phyloP scores from a whole-genome alignment of 2,797 vertebrate genomes.

The Pelobates cultripes region DNA sequence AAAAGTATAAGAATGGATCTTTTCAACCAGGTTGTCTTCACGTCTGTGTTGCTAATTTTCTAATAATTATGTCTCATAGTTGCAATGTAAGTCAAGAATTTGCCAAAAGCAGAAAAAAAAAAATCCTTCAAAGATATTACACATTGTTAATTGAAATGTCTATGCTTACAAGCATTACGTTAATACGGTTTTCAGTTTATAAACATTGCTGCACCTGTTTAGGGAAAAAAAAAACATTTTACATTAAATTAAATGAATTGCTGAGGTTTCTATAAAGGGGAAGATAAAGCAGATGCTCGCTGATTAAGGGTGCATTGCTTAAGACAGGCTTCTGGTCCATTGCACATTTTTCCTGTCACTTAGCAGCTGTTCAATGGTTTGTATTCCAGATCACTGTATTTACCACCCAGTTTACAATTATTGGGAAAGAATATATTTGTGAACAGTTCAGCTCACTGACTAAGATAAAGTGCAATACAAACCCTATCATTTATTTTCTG shows the following conservation, averaged over 20 bases:
- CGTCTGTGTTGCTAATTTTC: constrained; percentile 52
- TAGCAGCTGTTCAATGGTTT: constrained; percentile 66
- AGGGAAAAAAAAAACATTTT: constrained; percentile 51
- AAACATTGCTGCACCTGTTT: constrained; percentile 64
- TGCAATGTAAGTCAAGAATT: constrained; percentile 49
- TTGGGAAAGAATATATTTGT: constrained; percentile 42
- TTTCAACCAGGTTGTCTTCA: constrained; percentile 41
- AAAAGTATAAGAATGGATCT: no score
- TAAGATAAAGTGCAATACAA: not conserved
- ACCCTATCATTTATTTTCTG: not conserved
- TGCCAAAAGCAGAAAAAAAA: constrained; percentile 46
- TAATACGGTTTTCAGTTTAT: constrained; percentile 64
- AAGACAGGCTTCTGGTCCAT: constrained; percentile 65
- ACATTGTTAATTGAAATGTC: constrained; percentile 61
- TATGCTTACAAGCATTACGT: constrained; percentile 59
- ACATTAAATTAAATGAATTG: constrained; percentile 59
- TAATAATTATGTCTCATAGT: constrained; percentile 61
- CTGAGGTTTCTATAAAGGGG: constrained; percentile 61
- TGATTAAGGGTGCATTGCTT: constrained; percentile 66
- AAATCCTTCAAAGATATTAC: constrained; percentile 43
- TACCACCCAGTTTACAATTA: constrained; percentile 52
- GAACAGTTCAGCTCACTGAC: not conserved
- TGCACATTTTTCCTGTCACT: constrained; percentile 65
- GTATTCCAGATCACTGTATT: constrained; percentile 57
- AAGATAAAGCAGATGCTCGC: constrained; percentile 65